Evolutionary conservation across 2,888 invertebrate genomes (phyloP).

Genomic region (Crocallis elinguaria): DNA sequence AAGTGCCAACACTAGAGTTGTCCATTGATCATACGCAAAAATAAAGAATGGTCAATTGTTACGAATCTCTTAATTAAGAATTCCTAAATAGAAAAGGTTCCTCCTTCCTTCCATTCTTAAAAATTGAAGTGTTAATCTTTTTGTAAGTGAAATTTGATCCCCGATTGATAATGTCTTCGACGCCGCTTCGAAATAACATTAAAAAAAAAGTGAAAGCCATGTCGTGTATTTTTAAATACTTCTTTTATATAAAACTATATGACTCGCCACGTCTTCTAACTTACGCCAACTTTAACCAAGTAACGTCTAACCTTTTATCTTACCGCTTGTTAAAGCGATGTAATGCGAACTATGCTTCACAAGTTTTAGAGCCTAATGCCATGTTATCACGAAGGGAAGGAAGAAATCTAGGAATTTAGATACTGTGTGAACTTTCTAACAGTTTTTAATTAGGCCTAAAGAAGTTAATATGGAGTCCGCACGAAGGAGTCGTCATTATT

Average conservation of each 20-base stretch:
- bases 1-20: too few relatives aligned
- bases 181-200: too few relatives aligned
- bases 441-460: conserved; percentile 1
- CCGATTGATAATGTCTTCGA: too few relatives aligned
- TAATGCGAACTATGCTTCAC: conserved; percentile 53
- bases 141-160: too few relatives aligned
- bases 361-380: conserved; percentile 41
- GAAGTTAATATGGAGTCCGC: neutral
- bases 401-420: neutral
- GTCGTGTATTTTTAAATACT: neutral
- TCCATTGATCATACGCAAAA: too few relatives aligned
- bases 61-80: too few relatives aligned
- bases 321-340: conserved; percentile 48
- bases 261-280: neutral
- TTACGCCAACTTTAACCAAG: neutral
- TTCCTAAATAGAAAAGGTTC: too few relatives aligned
- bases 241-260: neutral
- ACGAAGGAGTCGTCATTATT: neutral
- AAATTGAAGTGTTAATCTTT: too few relatives aligned
- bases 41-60: too few relatives aligned
- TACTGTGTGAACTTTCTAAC: neutral
- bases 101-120: too few relatives aligned
- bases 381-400: conserved; percentile 32
- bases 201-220: too few relatives aligned
- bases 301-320: conserved; percentile 44